Conservation (phyloP, 2,888 invertebrate species). For the Limnephilus auricula region DNA sequence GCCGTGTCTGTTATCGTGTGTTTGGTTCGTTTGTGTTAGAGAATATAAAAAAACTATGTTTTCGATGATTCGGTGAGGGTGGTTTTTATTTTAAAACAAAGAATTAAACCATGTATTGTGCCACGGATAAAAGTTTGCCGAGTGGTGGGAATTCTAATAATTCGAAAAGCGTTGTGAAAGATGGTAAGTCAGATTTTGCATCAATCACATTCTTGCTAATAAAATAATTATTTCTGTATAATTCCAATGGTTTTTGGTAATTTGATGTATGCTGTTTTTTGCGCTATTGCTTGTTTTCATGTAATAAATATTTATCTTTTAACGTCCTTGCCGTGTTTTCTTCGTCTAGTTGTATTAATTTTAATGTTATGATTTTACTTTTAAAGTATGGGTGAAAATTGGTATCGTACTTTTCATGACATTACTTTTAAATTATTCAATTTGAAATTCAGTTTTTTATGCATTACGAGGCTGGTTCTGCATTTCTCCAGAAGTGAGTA, state of each 20-base stretch:
- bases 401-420: constrained; percentile 11
- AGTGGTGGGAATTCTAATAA: constrained; percentile 85
- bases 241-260: constrained; percentile 36
- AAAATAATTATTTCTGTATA: constrained; percentile 54
- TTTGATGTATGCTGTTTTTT: background rate
- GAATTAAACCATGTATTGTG: constrained; percentile 83
- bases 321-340: constrained; percentile 44
- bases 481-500: constrained; percentile 11
- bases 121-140: constrained; percentile 86
- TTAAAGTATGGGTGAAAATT: constrained; percentile 56
- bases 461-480: background rate
- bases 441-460: background rate
- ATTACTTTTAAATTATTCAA: background rate
- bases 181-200: constrained; percentile 83
- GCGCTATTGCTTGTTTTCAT: constrained; percentile 17
- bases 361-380: constrained; percentile 60
- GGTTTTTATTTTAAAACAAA: constrained; percentile 71
- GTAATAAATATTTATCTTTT: constrained; percentile 10
- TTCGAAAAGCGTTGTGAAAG: constrained; percentile 84
- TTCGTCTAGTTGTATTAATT: constrained; percentile 43
- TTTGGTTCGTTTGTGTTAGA: constrained; percentile 72
- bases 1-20: constrained; percentile 72
- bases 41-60: constrained; percentile 73
- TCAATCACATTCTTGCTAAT: constrained; percentile 61
- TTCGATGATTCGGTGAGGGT: constrained; percentile 81